phyloP scores from a whole-genome alignment of 2,113 vertebrate species.

The Hippoglossus stenolepis region DNA sequence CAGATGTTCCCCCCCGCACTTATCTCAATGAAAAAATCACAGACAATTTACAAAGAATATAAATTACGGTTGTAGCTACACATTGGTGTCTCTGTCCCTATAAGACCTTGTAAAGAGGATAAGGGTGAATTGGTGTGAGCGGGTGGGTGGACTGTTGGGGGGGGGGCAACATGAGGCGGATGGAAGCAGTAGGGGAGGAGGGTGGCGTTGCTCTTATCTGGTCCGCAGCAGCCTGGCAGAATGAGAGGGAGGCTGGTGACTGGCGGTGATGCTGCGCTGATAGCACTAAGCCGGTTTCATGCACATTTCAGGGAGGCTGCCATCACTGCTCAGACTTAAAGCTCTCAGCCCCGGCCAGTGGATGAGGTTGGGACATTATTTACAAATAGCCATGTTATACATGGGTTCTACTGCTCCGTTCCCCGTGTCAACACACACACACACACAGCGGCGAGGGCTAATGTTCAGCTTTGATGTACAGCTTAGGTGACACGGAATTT shows the following conservation, averaged over 20 bases:
- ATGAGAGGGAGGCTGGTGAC: conserved; percentile 76
- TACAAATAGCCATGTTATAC: conserved; percentile 73
- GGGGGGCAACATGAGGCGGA: conserved; percentile 58
- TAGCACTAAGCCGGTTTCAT: conserved; percentile 80
- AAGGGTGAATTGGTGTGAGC: conserved; percentile 69
- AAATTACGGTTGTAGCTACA: conserved; percentile 77
- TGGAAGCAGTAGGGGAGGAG: conserved; percentile 53
- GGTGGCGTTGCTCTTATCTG: conserved; percentile 76
- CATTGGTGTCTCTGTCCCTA: conserved; percentile 72
- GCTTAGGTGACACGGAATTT: conserved; percentile 68
- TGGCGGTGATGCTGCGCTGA: conserved; percentile 75
- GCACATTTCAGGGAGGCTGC: conserved; percentile 77
- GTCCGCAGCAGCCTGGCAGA: conserved; percentile 73
- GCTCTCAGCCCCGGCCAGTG: conserved; percentile 61
- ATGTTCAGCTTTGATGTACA: conserved; percentile 66
- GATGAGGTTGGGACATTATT: conserved; percentile 67
- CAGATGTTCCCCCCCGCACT: conserved; percentile 79
- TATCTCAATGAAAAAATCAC: conserved; percentile 81
- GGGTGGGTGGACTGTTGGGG: conserved; percentile 62
- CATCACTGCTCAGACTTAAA: conserved; percentile 71
- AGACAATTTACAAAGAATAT: conserved; percentile 84
- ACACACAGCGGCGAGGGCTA: conserved; percentile 38
- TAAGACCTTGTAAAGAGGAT: conserved; percentile 74
- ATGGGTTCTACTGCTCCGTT: conserved; percentile 55
- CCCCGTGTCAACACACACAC: conserved; percentile 56